Evolutionary conservation across 2,797 vertebrate genomes (phyloP), one percentile per base, ranked within the genome.

Genomic region (Pipistrellus nathusii): DNA sequence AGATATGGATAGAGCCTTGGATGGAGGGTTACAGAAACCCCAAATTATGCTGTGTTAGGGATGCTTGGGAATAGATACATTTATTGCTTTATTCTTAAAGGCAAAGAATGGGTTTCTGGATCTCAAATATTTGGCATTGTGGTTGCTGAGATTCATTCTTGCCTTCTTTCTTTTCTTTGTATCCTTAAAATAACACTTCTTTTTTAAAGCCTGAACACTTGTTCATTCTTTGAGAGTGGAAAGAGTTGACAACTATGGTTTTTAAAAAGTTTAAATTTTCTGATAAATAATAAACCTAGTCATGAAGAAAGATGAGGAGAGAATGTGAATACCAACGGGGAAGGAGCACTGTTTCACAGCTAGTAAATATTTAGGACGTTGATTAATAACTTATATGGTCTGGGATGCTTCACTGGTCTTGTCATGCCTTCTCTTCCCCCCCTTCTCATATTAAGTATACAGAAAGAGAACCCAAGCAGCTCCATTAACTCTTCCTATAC

Each of bases 21-120:
- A 7, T 48, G n/a, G 23, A 53, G 25, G 11, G 6, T 88, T 25
- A 4, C 3, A 81, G 38, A 7, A 46, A 18, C 10, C 8, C n/a
- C 6, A 66, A 55, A 5, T 62, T 48, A 30, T n/a, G 13, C 41
- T 30, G 8, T 23, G 12, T 15, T 66, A 64, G 68, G 35, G 6
- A 64, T 20, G 2, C n/a, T 18, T 72, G 6, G 57, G 6, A 38
- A 71, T 30, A 66, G 51, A 59, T 48, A 86, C 32, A 15, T 69
- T 44, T 27, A 21, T 8, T 30, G 4, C 41, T 93, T 91, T 75
- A 75, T 75, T 73, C n/a, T 93, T 32, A 73, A 69, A 89, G 55
- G 17, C 21, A 30, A 83, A 91, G 7, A 35, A 32, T 78, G 48
- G 14, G 12, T n/a, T 85, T 91, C 27, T 57, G 3, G 55, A 27